Percentiles rank a stretch among this genome's conserved stretches.
Conservation (phyloP, 2,113 vertebrate species). For the Osmerus mordax region DNA sequence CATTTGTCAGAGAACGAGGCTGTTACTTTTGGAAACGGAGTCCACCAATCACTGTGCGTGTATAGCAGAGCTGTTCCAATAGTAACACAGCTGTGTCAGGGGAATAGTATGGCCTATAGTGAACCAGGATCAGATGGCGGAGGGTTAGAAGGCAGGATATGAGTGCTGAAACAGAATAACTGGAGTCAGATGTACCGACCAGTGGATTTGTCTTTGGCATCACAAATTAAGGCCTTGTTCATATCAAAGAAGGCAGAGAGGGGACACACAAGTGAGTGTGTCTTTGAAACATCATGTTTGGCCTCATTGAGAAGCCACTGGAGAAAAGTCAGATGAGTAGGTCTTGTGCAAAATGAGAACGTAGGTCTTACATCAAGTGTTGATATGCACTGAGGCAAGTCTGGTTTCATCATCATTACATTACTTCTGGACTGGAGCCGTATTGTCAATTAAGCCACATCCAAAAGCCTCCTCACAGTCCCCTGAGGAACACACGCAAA, state of each 20-base stretch:
- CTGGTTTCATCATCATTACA: constrained; percentile 4
- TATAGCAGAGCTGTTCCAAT: constrained; percentile 51
- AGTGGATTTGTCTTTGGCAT: constrained; percentile 11
- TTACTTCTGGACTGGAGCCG: constrained; percentile 21
- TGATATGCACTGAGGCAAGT: not conserved
- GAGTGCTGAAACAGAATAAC: constrained; percentile 40
- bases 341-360: not conserved
- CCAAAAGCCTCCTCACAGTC: constrained; percentile 8
- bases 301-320: not conserved
- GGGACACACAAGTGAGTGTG: not conserved
- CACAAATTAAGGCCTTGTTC: not conserved
- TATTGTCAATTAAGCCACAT: constrained; percentile 14
- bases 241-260: not conserved
- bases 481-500: constrained; percentile 10
- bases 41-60: constrained; percentile 38
- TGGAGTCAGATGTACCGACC: constrained; percentile 21
- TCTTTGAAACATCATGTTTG: not conserved
- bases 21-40: constrained; percentile 47
- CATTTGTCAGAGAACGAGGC: constrained; percentile 30
- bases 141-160: constrained; percentile 29
- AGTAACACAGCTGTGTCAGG: constrained; percentile 32
- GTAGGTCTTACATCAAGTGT: not conserved
- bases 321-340: not conserved
- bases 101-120: constrained; percentile 26
- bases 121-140: constrained; percentile 46